Conservation (phyloP, 1,140 invertebrate genomes). For the Oppia nitens region DNA sequence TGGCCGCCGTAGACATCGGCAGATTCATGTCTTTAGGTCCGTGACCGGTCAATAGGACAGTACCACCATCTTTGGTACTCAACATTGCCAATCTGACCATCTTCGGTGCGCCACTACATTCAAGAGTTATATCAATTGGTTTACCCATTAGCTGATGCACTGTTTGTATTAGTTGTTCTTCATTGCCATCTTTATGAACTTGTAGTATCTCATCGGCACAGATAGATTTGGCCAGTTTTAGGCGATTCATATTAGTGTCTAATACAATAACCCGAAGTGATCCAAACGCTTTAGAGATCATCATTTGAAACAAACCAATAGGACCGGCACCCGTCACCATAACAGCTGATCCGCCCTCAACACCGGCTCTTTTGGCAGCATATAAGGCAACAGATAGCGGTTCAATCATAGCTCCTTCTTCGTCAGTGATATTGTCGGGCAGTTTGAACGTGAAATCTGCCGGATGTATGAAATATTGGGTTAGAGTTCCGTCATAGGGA, state of each 20-base stretch:
- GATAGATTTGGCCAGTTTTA: slow-evolving; percentile 49
- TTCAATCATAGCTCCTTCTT: slow-evolving; percentile 83
- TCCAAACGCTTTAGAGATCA: slow-evolving; percentile 75
- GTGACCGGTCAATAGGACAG: slow-evolving; percentile 64
- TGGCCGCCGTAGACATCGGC: slow-evolving; percentile 57
- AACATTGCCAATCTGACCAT: slow-evolving; percentile 26
- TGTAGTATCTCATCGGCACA: slow-evolving; percentile 57
- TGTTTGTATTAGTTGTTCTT: slow-evolving; percentile 38
- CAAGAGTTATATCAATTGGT: slow-evolving; percentile 21
- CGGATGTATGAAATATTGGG: slow-evolving; percentile 20
- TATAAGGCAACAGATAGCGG: slow-evolving; percentile 83
- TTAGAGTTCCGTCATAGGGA: slow-evolving; percentile 24
- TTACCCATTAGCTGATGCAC: slow-evolving; percentile 43
- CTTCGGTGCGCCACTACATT: slow-evolving; percentile 38
- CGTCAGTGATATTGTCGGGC: slow-evolving; percentile 67
- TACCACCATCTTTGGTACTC: slow-evolving; percentile 40
- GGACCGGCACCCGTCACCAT: slow-evolving; percentile 76
- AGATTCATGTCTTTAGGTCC: slow-evolving; percentile 56
- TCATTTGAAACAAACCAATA: slow-evolving; percentile 66
- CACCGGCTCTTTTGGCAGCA: slow-evolving; percentile 59
- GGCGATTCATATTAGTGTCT: slow-evolving; percentile 25
- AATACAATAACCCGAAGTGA: slow-evolving; percentile 43
- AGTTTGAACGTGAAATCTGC: slow-evolving; percentile 33
- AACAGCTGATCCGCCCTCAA: slow-evolving; percentile 52
- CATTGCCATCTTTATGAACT: slow-evolving; percentile 33